A percentile compares a stretch with the other conserved stretches of the same genome.
Conservation (phyloP, 2,113 vertebrate genomes). For the Oceanites oceanicus region DNA sequence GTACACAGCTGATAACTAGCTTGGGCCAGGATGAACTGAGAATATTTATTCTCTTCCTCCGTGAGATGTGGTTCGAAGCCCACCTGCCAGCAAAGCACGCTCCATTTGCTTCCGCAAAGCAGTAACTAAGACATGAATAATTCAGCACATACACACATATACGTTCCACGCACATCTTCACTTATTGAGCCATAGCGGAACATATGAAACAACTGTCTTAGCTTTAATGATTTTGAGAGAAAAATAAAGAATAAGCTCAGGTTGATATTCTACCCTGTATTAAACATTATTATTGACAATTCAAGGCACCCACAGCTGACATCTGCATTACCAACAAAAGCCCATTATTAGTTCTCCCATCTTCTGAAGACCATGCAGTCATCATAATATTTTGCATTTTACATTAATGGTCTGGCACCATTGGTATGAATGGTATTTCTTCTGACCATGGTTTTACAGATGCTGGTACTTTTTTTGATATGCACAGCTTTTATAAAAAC, state of each 20-base stretch:
- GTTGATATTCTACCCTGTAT: slow-evolving; percentile 51
- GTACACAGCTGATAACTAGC: not conserved
- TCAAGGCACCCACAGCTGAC: slow-evolving; percentile 57
- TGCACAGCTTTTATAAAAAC: not conserved
- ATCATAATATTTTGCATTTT: not conserved
- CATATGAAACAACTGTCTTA: slow-evolving; percentile 52
- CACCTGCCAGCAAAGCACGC: not conserved
- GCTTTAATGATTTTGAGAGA: slow-evolving; percentile 54
- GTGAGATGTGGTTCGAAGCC: not conserved
- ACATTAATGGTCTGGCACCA: not conserved
- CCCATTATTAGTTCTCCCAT: slow-evolving; percentile 29
- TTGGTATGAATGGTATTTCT: not conserved
- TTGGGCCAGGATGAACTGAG: not conserved
- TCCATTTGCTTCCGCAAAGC: not conserved
- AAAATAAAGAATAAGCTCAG: slow-evolving; percentile 21
- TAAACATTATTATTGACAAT: slow-evolving; percentile 55
- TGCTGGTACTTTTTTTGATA: not conserved
- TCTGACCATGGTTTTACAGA: not conserved
- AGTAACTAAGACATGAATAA: slow-evolving; percentile 15
- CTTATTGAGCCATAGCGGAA: slow-evolving; percentile 34
- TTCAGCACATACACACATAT: not conserved
- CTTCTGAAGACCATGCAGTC: not conserved
- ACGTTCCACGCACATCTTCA: not conserved
- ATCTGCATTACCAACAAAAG: slow-evolving; percentile 63
- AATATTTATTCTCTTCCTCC: not conserved